Conservation (phyloP, 2,113 vertebrate species). For the Vombatus ursinus region DNA sequence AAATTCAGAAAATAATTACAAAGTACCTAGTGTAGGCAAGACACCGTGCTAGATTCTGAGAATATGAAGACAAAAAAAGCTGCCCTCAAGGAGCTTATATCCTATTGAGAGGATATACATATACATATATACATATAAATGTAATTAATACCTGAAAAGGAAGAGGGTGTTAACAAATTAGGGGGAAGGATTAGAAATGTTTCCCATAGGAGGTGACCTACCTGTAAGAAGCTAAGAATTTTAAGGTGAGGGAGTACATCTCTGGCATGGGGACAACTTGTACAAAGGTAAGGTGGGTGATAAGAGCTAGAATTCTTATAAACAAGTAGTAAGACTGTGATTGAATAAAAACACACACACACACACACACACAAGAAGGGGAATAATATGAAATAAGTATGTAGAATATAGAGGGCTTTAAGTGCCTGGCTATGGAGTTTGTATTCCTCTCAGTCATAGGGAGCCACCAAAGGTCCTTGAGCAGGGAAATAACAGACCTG, state of each 20-base stretch:
- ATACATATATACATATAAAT: not conserved
- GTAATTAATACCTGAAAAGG: not conserved
- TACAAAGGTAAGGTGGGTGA: not conserved
- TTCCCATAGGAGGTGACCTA: not conserved
- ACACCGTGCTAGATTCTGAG: not conserved
- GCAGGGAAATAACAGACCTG: not conserved
- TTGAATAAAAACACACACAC: not conserved
- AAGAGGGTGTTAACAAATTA: not conserved
- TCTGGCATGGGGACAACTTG: rapidly evolving
- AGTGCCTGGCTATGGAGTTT: not conserved
- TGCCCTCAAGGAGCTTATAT: not conserved
- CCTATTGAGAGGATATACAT: not conserved
- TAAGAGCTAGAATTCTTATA: not conserved
- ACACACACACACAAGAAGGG: no score
- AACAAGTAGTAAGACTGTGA: not conserved
- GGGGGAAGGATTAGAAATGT: not conserved
- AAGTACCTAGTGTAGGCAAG: not conserved
- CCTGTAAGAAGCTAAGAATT: not conserved
- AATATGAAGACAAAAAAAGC: not conserved
- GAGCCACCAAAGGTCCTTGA: not conserved
- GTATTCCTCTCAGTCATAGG: not conserved
- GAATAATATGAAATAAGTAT: not conserved
- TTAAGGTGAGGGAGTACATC: no score
- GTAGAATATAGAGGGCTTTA: not conserved
- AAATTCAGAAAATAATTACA: not conserved